Conservation (phyloP, 2,797 vertebrate genomes). For the Liasis olivaceus region DNA sequence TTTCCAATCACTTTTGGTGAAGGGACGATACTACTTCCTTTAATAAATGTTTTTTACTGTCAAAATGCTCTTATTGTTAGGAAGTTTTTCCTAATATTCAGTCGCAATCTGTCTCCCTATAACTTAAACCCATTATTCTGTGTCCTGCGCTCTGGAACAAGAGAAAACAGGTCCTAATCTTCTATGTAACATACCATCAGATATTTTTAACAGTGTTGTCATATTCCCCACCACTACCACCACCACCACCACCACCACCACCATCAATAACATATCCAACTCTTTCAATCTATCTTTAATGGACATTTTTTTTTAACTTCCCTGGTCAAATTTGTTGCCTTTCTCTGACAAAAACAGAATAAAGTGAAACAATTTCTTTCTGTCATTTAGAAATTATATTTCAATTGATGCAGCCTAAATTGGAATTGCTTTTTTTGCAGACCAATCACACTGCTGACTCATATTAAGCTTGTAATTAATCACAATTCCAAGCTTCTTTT, state of each 20-base stretch:
- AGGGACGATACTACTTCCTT: not conserved
- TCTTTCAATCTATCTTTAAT: not conserved
- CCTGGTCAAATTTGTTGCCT: not conserved
- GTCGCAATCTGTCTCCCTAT: not conserved
- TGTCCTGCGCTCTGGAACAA: not conserved
- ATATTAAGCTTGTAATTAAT: not conserved
- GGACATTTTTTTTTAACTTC: not conserved
- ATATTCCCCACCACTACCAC: not conserved
- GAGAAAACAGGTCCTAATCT: not conserved
- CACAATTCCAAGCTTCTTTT: not conserved
- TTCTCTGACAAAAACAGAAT: not conserved
- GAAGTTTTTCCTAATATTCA: not conserved
- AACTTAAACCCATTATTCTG: not conserved
- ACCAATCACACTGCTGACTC: not conserved
- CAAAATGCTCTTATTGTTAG: not conserved
- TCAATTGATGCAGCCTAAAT: not conserved
- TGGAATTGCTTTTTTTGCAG: not conserved
- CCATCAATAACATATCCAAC: not conserved
- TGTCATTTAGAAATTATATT: not conserved
- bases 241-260: not conserved
- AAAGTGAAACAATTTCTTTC: not conserved
- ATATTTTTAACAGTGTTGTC: not conserved
- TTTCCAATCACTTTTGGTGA: not conserved
- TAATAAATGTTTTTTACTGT: too few species aligned
- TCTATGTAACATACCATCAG: not conserved